Evolutionary conservation across 1,140 invertebrate species (phyloP).

Genomic region (Schlechtendalia chinensis): DNA sequence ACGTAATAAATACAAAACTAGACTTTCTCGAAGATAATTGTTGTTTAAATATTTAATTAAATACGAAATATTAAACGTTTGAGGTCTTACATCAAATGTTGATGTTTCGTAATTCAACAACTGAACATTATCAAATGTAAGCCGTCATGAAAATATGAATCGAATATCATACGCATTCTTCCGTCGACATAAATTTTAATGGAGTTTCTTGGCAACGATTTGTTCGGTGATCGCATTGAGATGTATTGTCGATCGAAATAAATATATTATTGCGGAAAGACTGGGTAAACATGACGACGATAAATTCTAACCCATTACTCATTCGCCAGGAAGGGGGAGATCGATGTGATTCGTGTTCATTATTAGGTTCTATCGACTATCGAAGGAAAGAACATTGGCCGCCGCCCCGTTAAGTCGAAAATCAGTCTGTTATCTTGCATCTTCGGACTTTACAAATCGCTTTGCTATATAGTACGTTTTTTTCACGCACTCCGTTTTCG

Average conservation of each 20-base stretch:
- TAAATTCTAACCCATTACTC: slow-evolving; percentile 5
- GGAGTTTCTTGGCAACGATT: not conserved
- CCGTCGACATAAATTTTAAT: not conserved
- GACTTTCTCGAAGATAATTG: not conserved
- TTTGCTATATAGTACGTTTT: not conserved
- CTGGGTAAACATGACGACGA: not conserved
- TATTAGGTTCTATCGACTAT: not conserved
- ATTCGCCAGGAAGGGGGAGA: not conserved
- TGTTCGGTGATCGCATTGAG: not conserved
- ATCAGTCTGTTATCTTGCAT: slow-evolving; percentile 19
- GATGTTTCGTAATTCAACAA: too few relatives aligned
- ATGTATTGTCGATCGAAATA: not conserved
- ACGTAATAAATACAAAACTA: not conserved
- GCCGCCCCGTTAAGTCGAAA: not conserved
- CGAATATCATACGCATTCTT: not conserved
- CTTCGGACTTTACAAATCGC: slow-evolving; percentile 31
- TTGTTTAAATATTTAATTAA: not conserved
- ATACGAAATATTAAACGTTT: too few relatives aligned
- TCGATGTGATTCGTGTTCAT: not conserved
- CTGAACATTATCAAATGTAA: not conserved
- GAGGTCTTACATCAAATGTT: too few relatives aligned
- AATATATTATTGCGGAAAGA: not conserved
- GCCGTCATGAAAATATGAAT: not conserved
- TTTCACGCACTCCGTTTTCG: not conserved
- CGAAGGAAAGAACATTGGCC: not conserved